phyloP scores from a whole-genome alignment of 2,113 vertebrate genomes.

The Brienomyrus brachyistius region DNA sequence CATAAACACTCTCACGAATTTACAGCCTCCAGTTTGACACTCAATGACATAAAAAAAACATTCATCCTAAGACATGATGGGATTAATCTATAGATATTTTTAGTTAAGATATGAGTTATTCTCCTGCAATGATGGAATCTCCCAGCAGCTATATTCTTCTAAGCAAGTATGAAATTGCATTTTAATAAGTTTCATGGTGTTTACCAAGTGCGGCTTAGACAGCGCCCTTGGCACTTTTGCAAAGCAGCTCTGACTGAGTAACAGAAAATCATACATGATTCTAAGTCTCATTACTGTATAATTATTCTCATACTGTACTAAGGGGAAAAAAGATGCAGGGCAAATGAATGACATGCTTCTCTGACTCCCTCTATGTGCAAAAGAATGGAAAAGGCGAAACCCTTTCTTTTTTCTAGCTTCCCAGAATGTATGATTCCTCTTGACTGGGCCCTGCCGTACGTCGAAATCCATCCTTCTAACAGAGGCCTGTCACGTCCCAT shows the following conservation, averaged over 20 bases:
- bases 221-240: slow-evolving; percentile 16
- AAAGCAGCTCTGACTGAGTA: slow-evolving; percentile 20
- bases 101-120: background rate
- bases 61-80: background rate
- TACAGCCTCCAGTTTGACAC: background rate
- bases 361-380: background rate
- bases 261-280: slow-evolving; percentile 29
- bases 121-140: background rate
- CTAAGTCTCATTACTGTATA: slow-evolving; percentile 38
- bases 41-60: too few relatives aligned
- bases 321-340: slow-evolving; percentile 20
- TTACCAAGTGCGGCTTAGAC: slow-evolving; percentile 23
- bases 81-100: slow-evolving; percentile 4
- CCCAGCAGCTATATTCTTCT: slow-evolving; percentile 16
- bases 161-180: slow-evolving; percentile 18
- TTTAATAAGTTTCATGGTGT: slow-evolving; percentile 34
- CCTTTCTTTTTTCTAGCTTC: background rate
- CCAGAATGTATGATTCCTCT: slow-evolving; percentile 6
- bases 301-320: slow-evolving; percentile 37
- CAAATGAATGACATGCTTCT: slow-evolving; percentile 24
- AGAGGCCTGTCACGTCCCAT: slow-evolving; percentile 41
- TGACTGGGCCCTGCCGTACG: background rate
- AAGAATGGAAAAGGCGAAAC: background rate
- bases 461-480: slow-evolving; percentile 34
- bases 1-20: background rate